These are phyloP conservation scores for Ormyrus labotus DNA, from an alignment of 2,888 invertebrate genomes.

Conservation along the genomic window DNA sequence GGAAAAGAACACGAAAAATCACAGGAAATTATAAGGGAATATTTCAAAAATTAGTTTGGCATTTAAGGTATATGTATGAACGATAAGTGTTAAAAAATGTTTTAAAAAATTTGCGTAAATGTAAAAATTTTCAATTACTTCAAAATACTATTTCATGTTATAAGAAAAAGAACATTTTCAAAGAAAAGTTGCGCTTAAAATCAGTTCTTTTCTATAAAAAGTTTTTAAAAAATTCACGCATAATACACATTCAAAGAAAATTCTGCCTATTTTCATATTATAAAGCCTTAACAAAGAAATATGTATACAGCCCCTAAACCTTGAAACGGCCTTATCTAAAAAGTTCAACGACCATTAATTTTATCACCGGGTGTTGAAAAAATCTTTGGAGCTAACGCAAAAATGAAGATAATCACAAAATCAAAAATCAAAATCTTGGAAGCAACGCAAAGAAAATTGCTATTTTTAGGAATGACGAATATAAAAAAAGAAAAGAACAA, in stretches of 20 bases:
- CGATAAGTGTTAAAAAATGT: conserved; percentile 39
- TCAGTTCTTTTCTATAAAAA: conserved; percentile 53
- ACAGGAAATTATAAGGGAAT: conserved; percentile 19
- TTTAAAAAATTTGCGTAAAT: conserved; percentile 31
- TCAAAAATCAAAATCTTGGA: conserved; percentile 10
- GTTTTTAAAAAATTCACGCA: conserved; percentile 8
- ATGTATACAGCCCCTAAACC: neutral
- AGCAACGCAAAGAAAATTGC: conserved; percentile 9
- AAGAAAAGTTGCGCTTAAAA: conserved; percentile 42
- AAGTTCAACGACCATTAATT: conserved; percentile 13
- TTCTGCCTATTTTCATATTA: neutral
- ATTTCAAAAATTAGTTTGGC: conserved; percentile 32
- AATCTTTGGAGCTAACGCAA: conserved; percentile 35
- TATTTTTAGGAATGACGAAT: conserved; percentile 29
- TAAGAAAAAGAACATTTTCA: conserved; percentile 17
- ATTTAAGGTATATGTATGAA: conserved; percentile 9
- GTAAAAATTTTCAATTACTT: conserved; percentile 20
- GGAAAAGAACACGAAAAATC: conserved; percentile 8
- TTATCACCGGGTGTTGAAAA: conserved; percentile 44
- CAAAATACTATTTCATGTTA: conserved; percentile 26
- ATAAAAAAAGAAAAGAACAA: conserved; percentile 28
- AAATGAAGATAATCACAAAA: neutral
- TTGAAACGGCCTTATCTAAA: neutral
- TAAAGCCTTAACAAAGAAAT: conserved; percentile 1
- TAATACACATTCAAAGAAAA: conserved; percentile 7